Conservation (phyloP, 2,888 invertebrate species). For the Latrodectus hesperus region DNA sequence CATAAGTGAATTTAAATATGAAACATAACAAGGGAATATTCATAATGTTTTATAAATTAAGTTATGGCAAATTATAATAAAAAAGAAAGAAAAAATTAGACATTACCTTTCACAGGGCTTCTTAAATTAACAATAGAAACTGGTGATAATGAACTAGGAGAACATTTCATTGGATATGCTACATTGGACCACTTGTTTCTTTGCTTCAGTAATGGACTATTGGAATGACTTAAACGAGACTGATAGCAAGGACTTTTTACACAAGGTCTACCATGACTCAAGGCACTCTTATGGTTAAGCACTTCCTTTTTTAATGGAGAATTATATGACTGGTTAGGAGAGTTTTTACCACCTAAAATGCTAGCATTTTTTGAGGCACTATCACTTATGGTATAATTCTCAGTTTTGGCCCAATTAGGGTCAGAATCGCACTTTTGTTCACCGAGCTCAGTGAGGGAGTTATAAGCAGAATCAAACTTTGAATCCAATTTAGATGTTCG, state of each 20-base stretch:
- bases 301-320: slow-evolving; percentile 61
- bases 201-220: slow-evolving; percentile 53
- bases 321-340: slow-evolving; percentile 35
- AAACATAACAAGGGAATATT: no score
- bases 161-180: slow-evolving; percentile 49
- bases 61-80: no score
- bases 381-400: slow-evolving; percentile 29
- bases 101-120: slow-evolving; percentile 57
- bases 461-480: slow-evolving; percentile 30
- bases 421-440: slow-evolving; percentile 40
- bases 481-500: slow-evolving; percentile 40
- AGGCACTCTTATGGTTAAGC: slow-evolving; percentile 68
- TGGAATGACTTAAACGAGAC: slow-evolving; percentile 60
- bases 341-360: slow-evolving; percentile 43
- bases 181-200: slow-evolving; percentile 52
- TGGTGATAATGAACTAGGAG: slow-evolving; percentile 58
- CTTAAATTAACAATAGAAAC: slow-evolving; percentile 41
- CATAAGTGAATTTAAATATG: no score
- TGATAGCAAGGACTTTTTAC: slow-evolving; percentile 61
- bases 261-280: slow-evolving; percentile 58
- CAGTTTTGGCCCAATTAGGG: slow-evolving; percentile 25
- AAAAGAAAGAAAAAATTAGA: no score
- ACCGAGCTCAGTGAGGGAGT: slow-evolving; percentile 31
- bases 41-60: no score
- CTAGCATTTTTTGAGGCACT: slow-evolving; percentile 58